Evolutionary conservation across 37 sponge, comb jelly and placozoan genomes (phyloP).

Genomic region (Oopsacas minuta): DNA sequence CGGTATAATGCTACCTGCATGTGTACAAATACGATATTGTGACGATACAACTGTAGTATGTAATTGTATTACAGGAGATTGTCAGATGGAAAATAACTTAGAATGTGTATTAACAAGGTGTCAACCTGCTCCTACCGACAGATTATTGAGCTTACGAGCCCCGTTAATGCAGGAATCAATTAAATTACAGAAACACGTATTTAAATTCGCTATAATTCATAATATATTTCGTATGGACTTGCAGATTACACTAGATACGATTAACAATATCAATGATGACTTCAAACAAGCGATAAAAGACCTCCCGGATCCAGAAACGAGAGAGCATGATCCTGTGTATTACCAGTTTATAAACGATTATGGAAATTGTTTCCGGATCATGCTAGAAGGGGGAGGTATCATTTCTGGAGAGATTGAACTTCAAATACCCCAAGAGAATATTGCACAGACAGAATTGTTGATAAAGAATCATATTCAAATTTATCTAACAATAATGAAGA

Average conservation of each 20-base stretch:
- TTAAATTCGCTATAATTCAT: neutral
- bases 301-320: neutral
- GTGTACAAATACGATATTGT: neutral
- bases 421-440: neutral
- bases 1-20: neutral
- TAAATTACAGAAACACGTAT: neutral
- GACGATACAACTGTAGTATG: neutral
- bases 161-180: neutral
- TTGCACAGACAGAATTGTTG: neutral
- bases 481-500: neutral
- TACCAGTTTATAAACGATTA: neutral
- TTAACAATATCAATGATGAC: neutral
- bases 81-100: neutral
- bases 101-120: neutral
- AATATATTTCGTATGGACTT: conserved; percentile 6
- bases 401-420: neutral
- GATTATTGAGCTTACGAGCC: neutral
- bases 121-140: neutral
- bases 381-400: conserved; percentile 4
- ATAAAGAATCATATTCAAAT: neutral
- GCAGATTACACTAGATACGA: neutral
- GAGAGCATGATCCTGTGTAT: neutral
- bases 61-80: neutral
- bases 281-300: neutral
- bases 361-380: neutral